Evolutionary conservation across 2,888 invertebrate genomes (phyloP).

Genomic region (Heteromyza rotundicornis): DNA sequence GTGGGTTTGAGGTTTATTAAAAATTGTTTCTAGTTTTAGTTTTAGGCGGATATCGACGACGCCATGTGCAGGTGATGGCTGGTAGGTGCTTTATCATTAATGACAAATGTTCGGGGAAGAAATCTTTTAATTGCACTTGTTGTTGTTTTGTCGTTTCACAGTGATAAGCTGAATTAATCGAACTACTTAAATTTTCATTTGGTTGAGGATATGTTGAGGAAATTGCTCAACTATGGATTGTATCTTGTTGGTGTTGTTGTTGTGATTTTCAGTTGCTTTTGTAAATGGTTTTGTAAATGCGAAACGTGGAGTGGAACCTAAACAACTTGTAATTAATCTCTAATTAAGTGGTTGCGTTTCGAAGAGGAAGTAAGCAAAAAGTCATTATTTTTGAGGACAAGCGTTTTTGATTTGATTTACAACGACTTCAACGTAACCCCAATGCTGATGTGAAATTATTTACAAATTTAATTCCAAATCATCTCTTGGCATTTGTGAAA

Average conservation of each 20-base stretch:
- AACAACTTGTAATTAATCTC: constrained; percentile 47
- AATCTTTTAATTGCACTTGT: constrained; percentile 50
- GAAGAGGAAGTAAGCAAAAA: no score
- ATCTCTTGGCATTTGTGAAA: no score
- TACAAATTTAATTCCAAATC: no score
- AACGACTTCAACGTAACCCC: no score
- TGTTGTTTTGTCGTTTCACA: constrained; percentile 22
- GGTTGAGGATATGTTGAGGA: background rate
- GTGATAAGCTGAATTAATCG: constrained; percentile 53
- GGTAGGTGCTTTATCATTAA: constrained; percentile 43
- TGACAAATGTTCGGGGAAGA: constrained; percentile 50
- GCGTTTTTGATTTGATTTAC: no score
- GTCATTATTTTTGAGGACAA: no score
- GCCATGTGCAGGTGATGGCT: background rate
- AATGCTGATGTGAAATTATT: no score
- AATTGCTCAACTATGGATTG: constrained; percentile 1
- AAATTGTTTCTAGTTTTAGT: background rate
- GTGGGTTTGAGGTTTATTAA: no score
- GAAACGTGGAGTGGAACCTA: constrained; percentile 6
- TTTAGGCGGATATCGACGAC: background rate
- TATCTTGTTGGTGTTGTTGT: background rate
- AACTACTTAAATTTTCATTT: constrained; percentile 52
- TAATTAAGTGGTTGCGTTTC: constrained; percentile 37
- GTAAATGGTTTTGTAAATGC: background rate
- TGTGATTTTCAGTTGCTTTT: background rate